Percentiles rank a stretch among this genome's conserved stretches.
These are phyloP conservation scores for Enteromius argenteus DNA, from an alignment of 2,797 vertebrate species.

Conservation along the genomic window DNA sequence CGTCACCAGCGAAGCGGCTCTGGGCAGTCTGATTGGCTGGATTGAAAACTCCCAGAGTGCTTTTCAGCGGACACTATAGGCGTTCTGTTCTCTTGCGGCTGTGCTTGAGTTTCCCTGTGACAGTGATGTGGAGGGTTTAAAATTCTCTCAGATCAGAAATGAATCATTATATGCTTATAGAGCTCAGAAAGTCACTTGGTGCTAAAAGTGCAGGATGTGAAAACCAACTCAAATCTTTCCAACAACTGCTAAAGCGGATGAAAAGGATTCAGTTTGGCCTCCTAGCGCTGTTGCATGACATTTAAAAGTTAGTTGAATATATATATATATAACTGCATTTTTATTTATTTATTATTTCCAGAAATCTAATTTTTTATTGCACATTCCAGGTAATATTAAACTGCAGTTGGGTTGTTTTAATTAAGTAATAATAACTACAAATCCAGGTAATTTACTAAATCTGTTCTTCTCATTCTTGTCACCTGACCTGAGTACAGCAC, in stretches of 20 bases:
- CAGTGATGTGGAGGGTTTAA: slow-evolving; percentile 1
- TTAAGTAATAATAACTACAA: no score
- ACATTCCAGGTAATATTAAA: no score
- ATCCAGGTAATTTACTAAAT: no score
- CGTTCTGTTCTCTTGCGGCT: not conserved
- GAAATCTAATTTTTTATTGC: no score
- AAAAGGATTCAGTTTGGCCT: not conserved
- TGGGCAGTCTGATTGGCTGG: not conserved
- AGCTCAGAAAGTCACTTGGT: not conserved
- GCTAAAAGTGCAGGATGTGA: not conserved
- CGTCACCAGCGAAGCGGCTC: not conserved
- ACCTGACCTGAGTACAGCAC: no score
- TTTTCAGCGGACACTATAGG: not conserved
- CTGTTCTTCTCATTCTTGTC: no score
- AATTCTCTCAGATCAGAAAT: not conserved
- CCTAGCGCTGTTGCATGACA: not conserved
- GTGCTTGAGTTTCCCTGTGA: not conserved
- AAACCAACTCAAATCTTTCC: not conserved
- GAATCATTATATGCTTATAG: slow-evolving; percentile 6
- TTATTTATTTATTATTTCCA: no score
- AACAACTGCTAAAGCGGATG: slow-evolving; percentile 13
- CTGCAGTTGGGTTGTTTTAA: no score
- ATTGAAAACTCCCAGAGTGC: slow-evolving; percentile 37
- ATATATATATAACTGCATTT: no score
- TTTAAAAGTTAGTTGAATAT: not conserved